Percentiles rank a stretch among this genome's conserved stretches.
Evolutionary conservation across 2,888 invertebrate genomes (phyloP).

Genomic region (Monopis laevigella): DNA sequence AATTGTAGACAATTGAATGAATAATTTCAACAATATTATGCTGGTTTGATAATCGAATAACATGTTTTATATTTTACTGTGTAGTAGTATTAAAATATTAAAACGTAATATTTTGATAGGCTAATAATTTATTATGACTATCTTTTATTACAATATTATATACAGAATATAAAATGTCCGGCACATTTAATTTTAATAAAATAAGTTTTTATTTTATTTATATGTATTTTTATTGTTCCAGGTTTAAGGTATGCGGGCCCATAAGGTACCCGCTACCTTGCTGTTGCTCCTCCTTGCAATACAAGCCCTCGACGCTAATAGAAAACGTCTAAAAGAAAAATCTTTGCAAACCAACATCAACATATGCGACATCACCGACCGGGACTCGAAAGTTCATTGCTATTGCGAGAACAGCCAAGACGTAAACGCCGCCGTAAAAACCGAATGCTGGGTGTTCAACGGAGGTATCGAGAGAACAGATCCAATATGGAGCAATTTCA

Average conservation of each 20-base stretch:
- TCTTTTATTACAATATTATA: too few relatives aligned
- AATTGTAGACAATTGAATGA: too few relatives aligned
- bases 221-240: conserved; percentile 45
- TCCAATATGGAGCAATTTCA: conserved; percentile 76
- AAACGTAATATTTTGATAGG: too few relatives aligned
- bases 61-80: too few relatives aligned
- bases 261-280: conserved; percentile 56
- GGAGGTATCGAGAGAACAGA: conserved; percentile 73
- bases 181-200: too few relatives aligned
- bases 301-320: conserved; percentile 53
- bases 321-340: conserved; percentile 54
- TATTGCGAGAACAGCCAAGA: conserved; percentile 70
- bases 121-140: too few relatives aligned
- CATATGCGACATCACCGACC: conserved; percentile 65
- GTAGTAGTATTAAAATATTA: too few relatives aligned
- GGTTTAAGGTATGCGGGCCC: conserved; percentile 63
- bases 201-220: too few relatives aligned
- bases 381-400: conserved; percentile 71
- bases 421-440: conserved; percentile 70
- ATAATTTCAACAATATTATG: too few relatives aligned
- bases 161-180: too few relatives aligned
- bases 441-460: conserved; percentile 82
- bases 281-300: conserved; percentile 58
- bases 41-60: too few relatives aligned
- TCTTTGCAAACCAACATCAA: conserved; percentile 41